Percentiles rank a stretch among this genome's conserved stretches.
These are phyloP conservation scores for Alligator sinensis DNA, from an alignment of 2,113 vertebrate species.

Conservation along the genomic window DNA sequence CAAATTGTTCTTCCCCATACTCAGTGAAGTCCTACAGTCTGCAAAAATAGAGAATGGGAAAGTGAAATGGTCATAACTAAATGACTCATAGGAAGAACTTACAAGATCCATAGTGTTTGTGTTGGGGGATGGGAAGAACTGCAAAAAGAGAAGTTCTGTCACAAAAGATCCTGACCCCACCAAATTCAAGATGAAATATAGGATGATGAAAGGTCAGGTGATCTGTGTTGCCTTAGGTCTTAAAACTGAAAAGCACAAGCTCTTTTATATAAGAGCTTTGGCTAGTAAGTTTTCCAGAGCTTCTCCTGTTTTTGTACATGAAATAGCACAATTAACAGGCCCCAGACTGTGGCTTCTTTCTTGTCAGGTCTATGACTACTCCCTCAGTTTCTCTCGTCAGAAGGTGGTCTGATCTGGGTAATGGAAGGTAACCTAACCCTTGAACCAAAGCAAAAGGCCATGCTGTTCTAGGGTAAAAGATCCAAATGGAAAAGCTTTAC, in stretches of 20 bases:
- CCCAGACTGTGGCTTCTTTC: neutral
- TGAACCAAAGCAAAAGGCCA: neutral
- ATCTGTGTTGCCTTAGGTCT: neutral
- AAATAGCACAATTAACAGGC: neutral
- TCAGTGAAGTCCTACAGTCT: neutral
- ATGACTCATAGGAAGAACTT: neutral
- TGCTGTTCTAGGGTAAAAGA: neutral
- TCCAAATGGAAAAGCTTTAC: neutral
- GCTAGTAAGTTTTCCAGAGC: neutral
- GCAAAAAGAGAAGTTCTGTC: fast-evolving
- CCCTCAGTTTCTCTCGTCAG: neutral
- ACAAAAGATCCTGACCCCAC: neutral
- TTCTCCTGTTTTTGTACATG: neutral
- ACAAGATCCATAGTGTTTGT: neutral
- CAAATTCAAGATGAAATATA: conserved; percentile 25
- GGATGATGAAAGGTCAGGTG: neutral
- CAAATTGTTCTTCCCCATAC: neutral
- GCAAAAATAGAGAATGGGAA: neutral
- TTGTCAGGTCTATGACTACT: neutral
- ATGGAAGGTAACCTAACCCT: neutral
- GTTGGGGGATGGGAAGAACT: conserved; percentile 15
- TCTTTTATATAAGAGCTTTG: neutral
- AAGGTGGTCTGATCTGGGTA: neutral
- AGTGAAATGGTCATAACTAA: neutral
- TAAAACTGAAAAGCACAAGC: neutral